Evolutionary conservation across 1,140 invertebrate genomes (phyloP).

Genomic region (Calephelis nemesis): DNA sequence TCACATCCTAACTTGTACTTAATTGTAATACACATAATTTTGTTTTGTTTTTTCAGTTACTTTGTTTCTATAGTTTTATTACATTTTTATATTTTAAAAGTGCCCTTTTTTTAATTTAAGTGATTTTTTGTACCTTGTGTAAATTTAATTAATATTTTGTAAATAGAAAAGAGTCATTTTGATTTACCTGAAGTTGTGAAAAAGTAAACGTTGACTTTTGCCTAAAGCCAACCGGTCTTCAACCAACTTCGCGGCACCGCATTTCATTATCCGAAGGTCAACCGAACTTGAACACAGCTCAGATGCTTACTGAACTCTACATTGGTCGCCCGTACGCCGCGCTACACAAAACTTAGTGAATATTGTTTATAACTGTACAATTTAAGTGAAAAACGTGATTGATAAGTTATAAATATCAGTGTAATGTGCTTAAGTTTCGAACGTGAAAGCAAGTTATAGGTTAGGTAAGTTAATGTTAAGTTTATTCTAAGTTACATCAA

Average conservation of each 20-base stretch:
- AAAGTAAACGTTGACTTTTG: constrained; percentile 48
- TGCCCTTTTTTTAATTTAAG: too few species aligned
- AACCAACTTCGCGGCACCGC: constrained; percentile 52
- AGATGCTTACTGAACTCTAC: background rate
- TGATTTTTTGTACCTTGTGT: too few species aligned
- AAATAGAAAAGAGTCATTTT: background rate
- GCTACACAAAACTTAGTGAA: constrained; percentile 36
- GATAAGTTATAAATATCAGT: constrained; percentile 3
- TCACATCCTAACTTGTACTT: too few species aligned
- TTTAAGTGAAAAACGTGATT: constrained; percentile 24
- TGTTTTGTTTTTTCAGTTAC: too few species aligned
- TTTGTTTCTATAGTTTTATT: too few species aligned
- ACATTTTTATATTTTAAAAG: too few species aligned
- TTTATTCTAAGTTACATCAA: constrained; percentile 13
- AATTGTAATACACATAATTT: too few species aligned
- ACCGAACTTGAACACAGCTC: constrained; percentile 39
- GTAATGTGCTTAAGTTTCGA: background rate
- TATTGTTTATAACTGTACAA: constrained; percentile 18
- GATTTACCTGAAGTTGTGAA: constrained; percentile 22
- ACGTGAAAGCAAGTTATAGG: constrained; percentile 34
- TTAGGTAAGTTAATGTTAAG: constrained; percentile 43
- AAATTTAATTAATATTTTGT: too few species aligned
- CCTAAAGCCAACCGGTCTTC: constrained; percentile 58
- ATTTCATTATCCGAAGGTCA: constrained; percentile 65
- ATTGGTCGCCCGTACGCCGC: constrained; percentile 30